Conservation (phyloP, 2,888 invertebrate genomes). For the Apotomis capreana region DNA sequence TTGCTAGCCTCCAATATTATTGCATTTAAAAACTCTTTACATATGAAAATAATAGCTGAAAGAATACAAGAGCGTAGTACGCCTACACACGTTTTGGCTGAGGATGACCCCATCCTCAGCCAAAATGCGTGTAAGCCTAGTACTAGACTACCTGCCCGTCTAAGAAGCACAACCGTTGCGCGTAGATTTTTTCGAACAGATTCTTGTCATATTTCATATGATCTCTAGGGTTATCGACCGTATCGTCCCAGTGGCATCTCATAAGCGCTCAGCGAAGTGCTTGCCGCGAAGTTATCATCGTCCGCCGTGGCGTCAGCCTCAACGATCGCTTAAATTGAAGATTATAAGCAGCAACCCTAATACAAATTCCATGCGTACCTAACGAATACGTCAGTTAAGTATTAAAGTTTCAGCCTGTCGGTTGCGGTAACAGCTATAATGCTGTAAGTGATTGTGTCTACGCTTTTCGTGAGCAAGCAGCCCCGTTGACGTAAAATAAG, state of each 20-base stretch:
- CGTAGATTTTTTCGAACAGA: no score
- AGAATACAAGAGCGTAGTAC: background rate
- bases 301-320: no score
- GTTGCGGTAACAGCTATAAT: slow-evolving; percentile 27
- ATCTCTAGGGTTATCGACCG: no score
- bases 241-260: no score
- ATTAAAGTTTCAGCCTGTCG: slow-evolving; percentile 26
- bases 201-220: no score
- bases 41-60: background rate
- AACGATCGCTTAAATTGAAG: background rate
- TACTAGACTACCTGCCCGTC: no score
- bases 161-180: no score
- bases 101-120: no score
- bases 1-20: slow-evolving; percentile 22
- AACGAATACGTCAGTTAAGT: slow-evolving; percentile 18
- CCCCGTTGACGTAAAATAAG: slow-evolving; percentile 69
- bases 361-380: background rate
- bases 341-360: background rate
- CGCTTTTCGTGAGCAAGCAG: slow-evolving; percentile 67
- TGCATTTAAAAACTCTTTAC: slow-evolving; percentile 11
- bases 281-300: no score
- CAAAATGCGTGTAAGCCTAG: no score
- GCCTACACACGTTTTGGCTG: background rate
- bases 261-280: no score
- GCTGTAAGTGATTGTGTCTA: slow-evolving; percentile 61